Evolutionary conservation across 1,140 invertebrate genomes (phyloP).

Genomic region (Hycleus cichorii): DNA sequence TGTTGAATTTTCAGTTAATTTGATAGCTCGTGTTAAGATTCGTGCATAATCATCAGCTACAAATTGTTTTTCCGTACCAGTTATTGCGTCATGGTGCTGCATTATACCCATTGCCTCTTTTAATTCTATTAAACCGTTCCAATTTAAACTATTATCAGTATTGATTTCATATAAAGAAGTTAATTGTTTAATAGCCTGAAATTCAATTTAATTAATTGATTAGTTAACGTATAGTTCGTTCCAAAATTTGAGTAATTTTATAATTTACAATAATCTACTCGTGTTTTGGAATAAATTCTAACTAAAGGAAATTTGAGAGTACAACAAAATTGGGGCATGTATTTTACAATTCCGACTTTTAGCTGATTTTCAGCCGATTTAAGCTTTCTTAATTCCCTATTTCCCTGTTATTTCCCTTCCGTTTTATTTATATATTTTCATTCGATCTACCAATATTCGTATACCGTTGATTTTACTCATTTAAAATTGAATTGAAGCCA

Average conservation of each 20-base stretch:
- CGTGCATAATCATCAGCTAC: slow-evolving; percentile 65
- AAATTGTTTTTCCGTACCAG: slow-evolving; percentile 66
- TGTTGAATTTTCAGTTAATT: not conserved
- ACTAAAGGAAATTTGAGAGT: too few species aligned
- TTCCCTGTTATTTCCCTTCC: too few species aligned
- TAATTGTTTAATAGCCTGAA: slow-evolving; percentile 26
- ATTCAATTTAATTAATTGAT: not conserved
- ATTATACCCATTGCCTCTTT: slow-evolving; percentile 53
- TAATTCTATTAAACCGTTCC: slow-evolving; percentile 11
- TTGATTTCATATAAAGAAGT: slow-evolving; percentile 1
- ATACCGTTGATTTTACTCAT: too few species aligned
- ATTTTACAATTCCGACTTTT: too few species aligned
- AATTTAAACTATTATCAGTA: not conserved
- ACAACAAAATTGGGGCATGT: too few species aligned
- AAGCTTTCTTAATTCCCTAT: too few species aligned
- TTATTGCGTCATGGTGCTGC: slow-evolving; percentile 62
- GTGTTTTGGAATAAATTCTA: too few species aligned
- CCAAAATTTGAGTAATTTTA: not conserved
- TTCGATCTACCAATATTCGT: too few species aligned
- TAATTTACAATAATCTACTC: too few species aligned
- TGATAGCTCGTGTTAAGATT: slow-evolving; percentile 52
- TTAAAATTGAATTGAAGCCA: too few species aligned
- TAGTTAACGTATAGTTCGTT: not conserved
- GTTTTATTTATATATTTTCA: too few species aligned
- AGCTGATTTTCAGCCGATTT: too few species aligned